These are phyloP conservation scores for Lophotriccus pileatus DNA, from an alignment of 2,797 vertebrate genomes.

Conservation along the genomic window DNA sequence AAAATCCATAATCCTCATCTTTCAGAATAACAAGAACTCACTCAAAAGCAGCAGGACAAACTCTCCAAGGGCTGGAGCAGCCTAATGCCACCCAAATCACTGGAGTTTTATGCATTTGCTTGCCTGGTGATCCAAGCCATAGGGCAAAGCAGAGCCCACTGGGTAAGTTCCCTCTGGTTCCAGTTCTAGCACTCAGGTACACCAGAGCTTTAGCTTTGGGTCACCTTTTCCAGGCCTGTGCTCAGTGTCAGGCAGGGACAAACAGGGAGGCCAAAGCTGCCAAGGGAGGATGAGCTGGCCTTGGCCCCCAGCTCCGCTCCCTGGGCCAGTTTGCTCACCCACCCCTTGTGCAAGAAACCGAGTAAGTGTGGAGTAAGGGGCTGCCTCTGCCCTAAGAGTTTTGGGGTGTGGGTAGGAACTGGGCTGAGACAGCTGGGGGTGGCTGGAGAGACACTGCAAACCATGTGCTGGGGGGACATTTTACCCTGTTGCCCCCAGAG, in stretches of 20 bases:
- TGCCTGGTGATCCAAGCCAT: background rate
- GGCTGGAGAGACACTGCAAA: background rate
- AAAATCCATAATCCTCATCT: background rate
- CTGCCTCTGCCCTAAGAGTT: background rate
- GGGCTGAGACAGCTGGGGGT: background rate
- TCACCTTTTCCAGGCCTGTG: background rate
- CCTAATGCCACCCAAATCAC: background rate
- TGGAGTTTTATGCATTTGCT: background rate
- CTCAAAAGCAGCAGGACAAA: background rate
- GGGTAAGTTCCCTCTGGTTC: background rate
- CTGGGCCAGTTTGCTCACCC: fast-evolving
- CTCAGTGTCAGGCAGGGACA: background rate
- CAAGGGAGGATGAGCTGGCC: background rate
- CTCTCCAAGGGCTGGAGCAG: background rate
- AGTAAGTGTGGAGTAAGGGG: fast-evolving
- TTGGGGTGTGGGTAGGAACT: background rate
- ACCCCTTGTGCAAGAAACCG: background rate
- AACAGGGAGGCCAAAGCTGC: background rate
- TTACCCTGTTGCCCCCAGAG: background rate
- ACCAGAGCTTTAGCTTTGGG: background rate
- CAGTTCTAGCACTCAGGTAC: background rate
- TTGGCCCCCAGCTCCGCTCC: background rate
- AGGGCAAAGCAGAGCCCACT: background rate
- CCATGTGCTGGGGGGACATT: background rate
- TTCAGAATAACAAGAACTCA: background rate